Evolutionary conservation across 2,888 invertebrate species (phyloP).

Genomic region (Parnassius mnemosyne): DNA sequence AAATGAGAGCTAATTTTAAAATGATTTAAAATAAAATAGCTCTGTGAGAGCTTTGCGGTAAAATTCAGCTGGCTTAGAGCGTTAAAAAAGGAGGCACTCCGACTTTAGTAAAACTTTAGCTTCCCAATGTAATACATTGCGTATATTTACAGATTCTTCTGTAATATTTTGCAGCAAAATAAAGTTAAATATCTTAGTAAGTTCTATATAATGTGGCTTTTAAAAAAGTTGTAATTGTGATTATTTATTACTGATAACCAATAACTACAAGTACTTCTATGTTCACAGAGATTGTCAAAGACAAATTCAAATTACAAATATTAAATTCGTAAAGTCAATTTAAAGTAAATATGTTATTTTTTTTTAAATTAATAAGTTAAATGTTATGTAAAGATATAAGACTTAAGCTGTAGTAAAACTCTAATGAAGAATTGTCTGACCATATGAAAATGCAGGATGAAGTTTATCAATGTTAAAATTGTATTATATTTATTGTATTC

Average conservation of each 20-base stretch:
- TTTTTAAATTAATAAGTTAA: no score
- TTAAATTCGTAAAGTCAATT: conserved; percentile 19
- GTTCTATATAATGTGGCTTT: no score
- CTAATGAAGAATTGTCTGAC: no score
- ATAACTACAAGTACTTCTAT: background rate
- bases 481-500: no score
- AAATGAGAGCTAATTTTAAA: conserved; percentile 21
- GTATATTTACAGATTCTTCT: background rate
- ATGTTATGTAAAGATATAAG: no score
- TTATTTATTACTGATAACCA: no score
- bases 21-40: conserved; percentile 24
- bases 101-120: conserved; percentile 14
- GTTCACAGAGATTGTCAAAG: conserved; percentile 4
- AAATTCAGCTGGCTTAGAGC: conserved; percentile 26
- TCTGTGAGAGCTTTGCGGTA: conserved; percentile 24
- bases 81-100: conserved; percentile 22
- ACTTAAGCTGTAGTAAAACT: no score
- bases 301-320: conserved; percentile 17
- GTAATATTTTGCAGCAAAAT: no score
- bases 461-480: no score
- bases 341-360: conserved; percentile 6
- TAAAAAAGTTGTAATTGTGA: no score
- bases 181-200: no score
- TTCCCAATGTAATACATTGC: conserved; percentile 7
- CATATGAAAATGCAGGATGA: no score